Base-by-base conservation (phyloP, 2,888 invertebrate genomes). In the Lobophora halterata region DNA sequence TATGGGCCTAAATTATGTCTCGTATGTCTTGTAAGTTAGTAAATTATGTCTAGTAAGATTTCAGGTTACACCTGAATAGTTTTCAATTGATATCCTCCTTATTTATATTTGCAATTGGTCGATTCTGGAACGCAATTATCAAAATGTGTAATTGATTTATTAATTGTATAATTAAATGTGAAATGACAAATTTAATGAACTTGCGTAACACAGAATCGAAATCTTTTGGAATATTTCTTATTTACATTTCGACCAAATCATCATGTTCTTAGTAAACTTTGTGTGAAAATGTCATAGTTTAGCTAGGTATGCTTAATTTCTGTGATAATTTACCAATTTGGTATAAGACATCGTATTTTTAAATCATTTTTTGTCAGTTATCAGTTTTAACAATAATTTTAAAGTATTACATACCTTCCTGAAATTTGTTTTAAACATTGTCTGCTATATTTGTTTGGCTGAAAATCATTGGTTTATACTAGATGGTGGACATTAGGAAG, bases 241-340 rank as follows among this genome's bases (percentile, higher is more conserved):
- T n/a, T n/a, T n/a, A n/a, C n/a, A 40, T 42, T 63, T 67, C 72
- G 79, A 81, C 79, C 80, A 79, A 80, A 71, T 69, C 63, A 68
- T 66, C 59, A 68, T 70, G 63, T 61, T 58, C 65, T 65, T 70
- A 70, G 71, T 72, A 63, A 68, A 64, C 57, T 71, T 65, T 71
- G 67, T 71, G 69, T 73, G 61, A 74, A 68, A 64, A 73, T 74
- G 66, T 66, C 71, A 76, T 80, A 80, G 78, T 79, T 80, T 83
- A 85, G 85, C 79, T 86, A 85, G 81, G 73, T 79, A 76, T 75
- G 76, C 76, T 86, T 86, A 77, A 82, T 83, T 87, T 86, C 86
- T 87, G 86, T 86, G 86, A 87, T 87, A 87, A 81, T 85, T 83
- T 85, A 82, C 85, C 85, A 68, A 61, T 77, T 75, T 69, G 82